Conservation (phyloP, 2,113 vertebrate species). For the Taxidea taxus region DNA sequence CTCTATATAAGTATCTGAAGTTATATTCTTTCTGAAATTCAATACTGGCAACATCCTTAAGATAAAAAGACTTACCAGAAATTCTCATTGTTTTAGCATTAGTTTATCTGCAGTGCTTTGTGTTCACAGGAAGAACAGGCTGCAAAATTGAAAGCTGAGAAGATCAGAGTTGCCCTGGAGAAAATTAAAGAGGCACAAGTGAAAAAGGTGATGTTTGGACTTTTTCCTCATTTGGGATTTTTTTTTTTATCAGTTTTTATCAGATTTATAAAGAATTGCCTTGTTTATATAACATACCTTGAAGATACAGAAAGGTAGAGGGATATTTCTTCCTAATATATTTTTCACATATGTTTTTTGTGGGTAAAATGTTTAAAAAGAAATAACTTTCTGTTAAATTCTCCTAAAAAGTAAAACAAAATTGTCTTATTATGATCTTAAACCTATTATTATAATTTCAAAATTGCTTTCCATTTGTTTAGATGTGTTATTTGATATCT, state of each 20-base stretch:
- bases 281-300: conserved; percentile 7
- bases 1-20: not conserved
- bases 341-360: conserved; percentile 6
- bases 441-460: not conserved
- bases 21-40: conserved; percentile 53
- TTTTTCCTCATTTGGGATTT: not conserved
- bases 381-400: conserved; percentile 1
- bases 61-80: conserved; percentile 41
- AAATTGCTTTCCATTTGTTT: conserved; percentile 27
- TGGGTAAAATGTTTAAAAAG: conserved; percentile 8
- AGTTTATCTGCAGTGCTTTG: conserved; percentile 67
- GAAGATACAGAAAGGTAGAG: not conserved
- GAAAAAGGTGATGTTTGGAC: conserved; percentile 90
- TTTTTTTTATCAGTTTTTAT: not conserved
- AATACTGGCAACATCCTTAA: not conserved
- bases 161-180: conserved; percentile 96
- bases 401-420: not conserved
- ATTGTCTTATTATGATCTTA: conserved; percentile 7
- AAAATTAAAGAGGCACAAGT: conserved; percentile 99
- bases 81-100: not conserved
- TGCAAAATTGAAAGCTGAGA: conserved; percentile 97
- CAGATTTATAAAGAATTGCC: not conserved
- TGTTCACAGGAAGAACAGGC: conserved; percentile 95
- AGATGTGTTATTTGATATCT: not conserved
- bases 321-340: not conserved